phyloP scores from a whole-genome alignment of 2,797 vertebrate genomes.

The Pampus argenteus region DNA sequence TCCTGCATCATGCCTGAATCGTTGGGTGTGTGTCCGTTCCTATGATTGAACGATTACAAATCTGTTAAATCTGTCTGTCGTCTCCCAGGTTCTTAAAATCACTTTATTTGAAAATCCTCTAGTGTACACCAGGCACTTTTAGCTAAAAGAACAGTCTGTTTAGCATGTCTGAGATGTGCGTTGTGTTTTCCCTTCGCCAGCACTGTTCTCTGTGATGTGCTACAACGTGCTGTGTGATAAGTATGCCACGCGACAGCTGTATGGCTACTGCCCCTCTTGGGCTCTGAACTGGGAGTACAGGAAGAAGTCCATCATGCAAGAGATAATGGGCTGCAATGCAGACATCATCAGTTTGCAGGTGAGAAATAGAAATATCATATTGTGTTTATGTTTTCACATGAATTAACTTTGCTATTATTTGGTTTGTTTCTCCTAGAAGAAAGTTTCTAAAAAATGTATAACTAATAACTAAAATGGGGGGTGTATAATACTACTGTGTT shows the following conservation, averaged over 20 bases:
- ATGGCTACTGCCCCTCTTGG: slow-evolving; percentile 98
- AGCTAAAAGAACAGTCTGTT: background rate
- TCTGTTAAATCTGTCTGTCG: too few species aligned
- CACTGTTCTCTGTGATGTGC: slow-evolving; percentile 98
- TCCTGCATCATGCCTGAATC: too few species aligned
- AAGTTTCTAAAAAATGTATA: background rate
- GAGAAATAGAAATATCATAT: slow-evolving; percentile 48
- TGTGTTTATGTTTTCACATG: background rate
- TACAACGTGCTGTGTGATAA: slow-evolving; percentile 99
- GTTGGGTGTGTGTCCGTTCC: too few species aligned
- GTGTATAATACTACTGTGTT: background rate
- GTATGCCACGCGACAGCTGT: slow-evolving; percentile 97
- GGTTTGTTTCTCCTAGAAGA: background rate
- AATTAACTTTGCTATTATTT: too few species aligned
- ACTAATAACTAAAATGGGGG: background rate
- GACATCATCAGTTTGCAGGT: slow-evolving; percentile 99
- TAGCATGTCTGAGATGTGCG: background rate
- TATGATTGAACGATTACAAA: too few species aligned
- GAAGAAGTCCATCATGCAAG: slow-evolving; percentile 99
- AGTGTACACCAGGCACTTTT: too few species aligned
- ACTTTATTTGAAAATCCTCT: too few species aligned
- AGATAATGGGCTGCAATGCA: slow-evolving; percentile 94
- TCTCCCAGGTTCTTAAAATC: too few species aligned
- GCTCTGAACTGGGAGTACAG: slow-evolving; percentile 98
- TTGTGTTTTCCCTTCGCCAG: slow-evolving; percentile 73